These are phyloP conservation scores for Ctena decussata DNA, from an alignment of 2,888 invertebrate genomes.

Conservation along the genomic window DNA sequence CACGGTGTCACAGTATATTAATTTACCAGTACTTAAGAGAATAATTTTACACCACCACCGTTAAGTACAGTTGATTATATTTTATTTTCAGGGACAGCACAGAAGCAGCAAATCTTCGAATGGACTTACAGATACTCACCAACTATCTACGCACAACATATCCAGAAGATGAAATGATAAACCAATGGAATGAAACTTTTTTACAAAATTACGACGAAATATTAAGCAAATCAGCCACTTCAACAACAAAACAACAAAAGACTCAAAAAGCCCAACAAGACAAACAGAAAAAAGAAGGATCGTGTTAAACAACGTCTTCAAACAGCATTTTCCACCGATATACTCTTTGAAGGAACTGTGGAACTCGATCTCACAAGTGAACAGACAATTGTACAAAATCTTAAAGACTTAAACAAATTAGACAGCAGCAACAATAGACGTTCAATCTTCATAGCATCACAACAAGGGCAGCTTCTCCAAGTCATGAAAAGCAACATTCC, in stretches of 20 bases:
- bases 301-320: slow-evolving; percentile 1
- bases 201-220: background rate
- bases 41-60: background rate
- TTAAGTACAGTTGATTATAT: background rate
- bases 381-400: slow-evolving; percentile 10
- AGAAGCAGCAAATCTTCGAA: background rate
- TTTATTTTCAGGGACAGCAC: background rate
- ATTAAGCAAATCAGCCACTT: background rate
- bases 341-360: slow-evolving; percentile 2
- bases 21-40: background rate
- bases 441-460: slow-evolving; percentile 10
- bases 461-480: slow-evolving; percentile 10
- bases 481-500: slow-evolving; percentile 1
- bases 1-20: background rate
- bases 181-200: background rate
- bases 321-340: slow-evolving; percentile 10
- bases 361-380: background rate
- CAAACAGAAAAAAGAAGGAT: background rate
- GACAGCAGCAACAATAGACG: slow-evolving; percentile 6
- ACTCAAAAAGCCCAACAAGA: background rate
- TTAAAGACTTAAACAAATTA: slow-evolving; percentile 13
- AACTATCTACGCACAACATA: background rate
- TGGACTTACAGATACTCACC: background rate
- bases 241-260: background rate
- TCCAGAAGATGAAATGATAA: background rate